Evolutionary conservation across 1,140 invertebrate species (phyloP).

Genomic region (Protaetia brevitarsis): DNA sequence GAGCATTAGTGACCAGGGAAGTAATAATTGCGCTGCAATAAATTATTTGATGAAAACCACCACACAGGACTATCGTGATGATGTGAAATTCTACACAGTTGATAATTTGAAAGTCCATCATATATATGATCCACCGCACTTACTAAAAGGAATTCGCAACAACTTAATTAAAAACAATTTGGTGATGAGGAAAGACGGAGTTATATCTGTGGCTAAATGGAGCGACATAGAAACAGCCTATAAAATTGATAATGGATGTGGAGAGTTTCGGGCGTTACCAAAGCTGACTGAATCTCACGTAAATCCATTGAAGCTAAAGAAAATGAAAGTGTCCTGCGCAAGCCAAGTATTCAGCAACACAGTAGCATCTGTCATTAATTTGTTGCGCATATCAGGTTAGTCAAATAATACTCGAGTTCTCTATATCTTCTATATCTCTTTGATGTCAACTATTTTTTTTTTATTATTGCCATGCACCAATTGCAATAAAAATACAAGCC

Average conservation of each 20-base stretch:
- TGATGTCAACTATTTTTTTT: too few species aligned
- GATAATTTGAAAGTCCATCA: not conserved
- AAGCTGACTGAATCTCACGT: slow-evolving; percentile 24
- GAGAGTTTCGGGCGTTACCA: not conserved
- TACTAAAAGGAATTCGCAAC: not conserved
- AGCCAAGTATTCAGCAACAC: slow-evolving; percentile 21
- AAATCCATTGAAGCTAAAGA: slow-evolving; percentile 13
- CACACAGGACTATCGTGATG: not conserved
- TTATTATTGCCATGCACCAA: too few species aligned
- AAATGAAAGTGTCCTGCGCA: slow-evolving; percentile 25
- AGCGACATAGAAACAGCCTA: not conserved
- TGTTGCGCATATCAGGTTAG: not conserved
- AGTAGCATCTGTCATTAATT: slow-evolving; percentile 16
- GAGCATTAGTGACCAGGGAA: not conserved
- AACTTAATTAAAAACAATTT: not conserved
- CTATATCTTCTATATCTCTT: too few species aligned
- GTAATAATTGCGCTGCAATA: not conserved
- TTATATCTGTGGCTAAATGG: not conserved
- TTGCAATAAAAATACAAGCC: not conserved
- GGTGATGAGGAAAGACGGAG: not conserved
- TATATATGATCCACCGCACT: not conserved
- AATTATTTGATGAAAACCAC: not conserved
- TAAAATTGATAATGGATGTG: not conserved
- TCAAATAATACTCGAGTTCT: too few species aligned
- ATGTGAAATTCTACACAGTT: not conserved